Evolutionary conservation across 92 coral and sea anemone species (phyloP).

Genomic region (Hydrozoanthus gracilis): DNA sequence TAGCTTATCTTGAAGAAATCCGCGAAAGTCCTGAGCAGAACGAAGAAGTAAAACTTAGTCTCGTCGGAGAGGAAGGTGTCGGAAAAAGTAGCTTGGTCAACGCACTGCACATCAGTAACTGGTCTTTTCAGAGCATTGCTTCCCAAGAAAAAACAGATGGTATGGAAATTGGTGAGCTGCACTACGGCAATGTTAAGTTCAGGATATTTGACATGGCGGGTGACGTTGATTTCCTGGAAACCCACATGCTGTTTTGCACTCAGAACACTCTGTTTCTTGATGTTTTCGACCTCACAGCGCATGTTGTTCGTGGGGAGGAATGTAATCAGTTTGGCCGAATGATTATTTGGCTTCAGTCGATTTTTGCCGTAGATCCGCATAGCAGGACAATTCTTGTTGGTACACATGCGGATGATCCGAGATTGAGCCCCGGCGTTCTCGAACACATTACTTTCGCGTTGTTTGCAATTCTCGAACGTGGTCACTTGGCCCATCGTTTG

Average conservation of each 20-base stretch:
- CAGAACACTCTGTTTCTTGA: conserved; percentile 6
- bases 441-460: background rate
- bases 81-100: conserved; percentile 5
- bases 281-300: conserved; percentile 19
- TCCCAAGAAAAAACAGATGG: conserved; percentile 21
- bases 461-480: conserved; percentile 4
- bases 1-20: conserved; percentile 14
- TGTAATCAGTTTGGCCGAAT: conserved; percentile 20
- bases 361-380: conserved; percentile 20
- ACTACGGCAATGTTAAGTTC: background rate
- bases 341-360: conserved; percentile 10
- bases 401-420: conserved; percentile 21
- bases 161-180: conserved; percentile 15
- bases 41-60: conserved; percentile 1
- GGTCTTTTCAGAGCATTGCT: background rate
- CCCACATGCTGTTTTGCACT: conserved; percentile 17
- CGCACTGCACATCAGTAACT: conserved; percentile 1
- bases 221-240: conserved; percentile 16
- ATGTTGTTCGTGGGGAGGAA: background rate
- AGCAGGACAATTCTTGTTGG: conserved; percentile 13
- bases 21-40: conserved; percentile 13
- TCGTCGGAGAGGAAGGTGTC: conserved; percentile 19
- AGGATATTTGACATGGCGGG: conserved; percentile 14
- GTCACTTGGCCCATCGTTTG: background rate
- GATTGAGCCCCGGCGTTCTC: background rate